A percentile compares a stretch with the other conserved stretches of the same genome.
These are phyloP conservation scores for Empidonax alnorum DNA, from an alignment of 2,113 vertebrate genomes.

Conservation along the genomic window DNA sequence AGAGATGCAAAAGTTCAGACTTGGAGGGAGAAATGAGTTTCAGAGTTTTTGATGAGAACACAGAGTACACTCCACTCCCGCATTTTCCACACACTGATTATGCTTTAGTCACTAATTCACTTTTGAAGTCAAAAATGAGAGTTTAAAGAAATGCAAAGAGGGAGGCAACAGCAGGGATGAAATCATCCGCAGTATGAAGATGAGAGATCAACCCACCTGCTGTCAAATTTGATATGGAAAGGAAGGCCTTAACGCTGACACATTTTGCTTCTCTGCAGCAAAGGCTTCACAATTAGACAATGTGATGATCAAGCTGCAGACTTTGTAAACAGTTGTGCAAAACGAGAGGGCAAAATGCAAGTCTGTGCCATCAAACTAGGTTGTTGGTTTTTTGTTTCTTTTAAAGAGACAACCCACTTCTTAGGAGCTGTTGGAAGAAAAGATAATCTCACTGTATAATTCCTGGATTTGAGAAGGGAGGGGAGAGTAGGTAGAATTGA, in stretches of 20 bases:
- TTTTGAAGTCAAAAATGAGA: constrained; percentile 75
- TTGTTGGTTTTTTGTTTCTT: constrained; percentile 68
- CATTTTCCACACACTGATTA: constrained; percentile 79
- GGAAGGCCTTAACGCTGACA: constrained; percentile 68
- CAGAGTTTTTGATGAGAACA: constrained; percentile 79
- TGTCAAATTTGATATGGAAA: constrained; percentile 74
- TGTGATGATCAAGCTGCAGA: constrained; percentile 72
- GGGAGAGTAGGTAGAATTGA: background rate
- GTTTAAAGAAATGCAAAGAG: constrained; percentile 75
- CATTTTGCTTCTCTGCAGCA: constrained; percentile 71
- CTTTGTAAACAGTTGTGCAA: constrained; percentile 74
- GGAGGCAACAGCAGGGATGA: constrained; percentile 74
- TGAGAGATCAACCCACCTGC: constrained; percentile 80
- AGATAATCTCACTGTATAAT: background rate
- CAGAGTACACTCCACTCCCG: constrained; percentile 75
- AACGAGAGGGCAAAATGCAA: constrained; percentile 67
- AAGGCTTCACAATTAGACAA: constrained; percentile 73
- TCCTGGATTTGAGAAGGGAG: constrained; percentile 2
- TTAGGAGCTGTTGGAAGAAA: constrained; percentile 32
- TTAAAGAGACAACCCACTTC: constrained; percentile 66
- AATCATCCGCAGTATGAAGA: constrained; percentile 78
- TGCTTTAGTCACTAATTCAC: constrained; percentile 77
- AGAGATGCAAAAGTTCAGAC: constrained; percentile 83
- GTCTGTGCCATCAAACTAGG: constrained; percentile 72
- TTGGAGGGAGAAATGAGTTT: constrained; percentile 81